phyloP scores from a whole-genome alignment of 2,113 vertebrate genomes.

The Pogonocichla stellata region DNA sequence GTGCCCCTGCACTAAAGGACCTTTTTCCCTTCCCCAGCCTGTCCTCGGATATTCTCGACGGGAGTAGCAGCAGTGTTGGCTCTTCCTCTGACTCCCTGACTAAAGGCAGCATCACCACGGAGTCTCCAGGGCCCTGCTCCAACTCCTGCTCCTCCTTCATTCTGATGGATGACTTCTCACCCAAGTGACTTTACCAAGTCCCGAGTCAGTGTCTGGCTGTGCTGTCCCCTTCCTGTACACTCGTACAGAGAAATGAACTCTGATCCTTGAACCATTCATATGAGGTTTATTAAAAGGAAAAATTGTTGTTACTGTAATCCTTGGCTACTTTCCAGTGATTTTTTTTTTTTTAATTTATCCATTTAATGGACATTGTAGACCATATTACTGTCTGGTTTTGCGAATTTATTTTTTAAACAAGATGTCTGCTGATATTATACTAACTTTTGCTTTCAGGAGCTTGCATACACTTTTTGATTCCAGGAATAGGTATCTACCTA shows the following conservation, averaged over 20 bases:
- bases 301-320: slow-evolving; percentile 29
- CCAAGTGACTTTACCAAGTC: slow-evolving; percentile 83
- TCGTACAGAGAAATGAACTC: slow-evolving; percentile 58
- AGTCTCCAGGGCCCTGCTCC: slow-evolving; percentile 87
- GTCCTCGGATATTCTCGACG: slow-evolving; percentile 87
- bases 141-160: slow-evolving; percentile 80
- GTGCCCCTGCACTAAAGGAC: background rate
- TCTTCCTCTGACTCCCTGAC: slow-evolving; percentile 89
- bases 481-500: slow-evolving; percentile 41
- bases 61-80: slow-evolving; percentile 87
- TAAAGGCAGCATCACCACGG: slow-evolving; percentile 88
- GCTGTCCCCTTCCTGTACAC: slow-evolving; percentile 55
- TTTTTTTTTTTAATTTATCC: slow-evolving; percentile 6
- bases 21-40: slow-evolving; percentile 76
- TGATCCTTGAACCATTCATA: slow-evolving; percentile 58
- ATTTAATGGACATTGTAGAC: slow-evolving; percentile 51
- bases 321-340: slow-evolving; percentile 61
- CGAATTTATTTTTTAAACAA: slow-evolving; percentile 57
- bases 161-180: slow-evolving; percentile 88
- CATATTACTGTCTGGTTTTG: slow-evolving; percentile 57
- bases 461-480: slow-evolving; percentile 49
- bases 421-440: slow-evolving; percentile 59
- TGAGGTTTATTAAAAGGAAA: slow-evolving; percentile 59
- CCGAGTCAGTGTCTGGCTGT: slow-evolving; percentile 57
- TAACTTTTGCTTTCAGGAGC: slow-evolving; percentile 60